phyloP scores from a whole-genome alignment of 2,888 invertebrate species.

The Diarsia dahlii region DNA sequence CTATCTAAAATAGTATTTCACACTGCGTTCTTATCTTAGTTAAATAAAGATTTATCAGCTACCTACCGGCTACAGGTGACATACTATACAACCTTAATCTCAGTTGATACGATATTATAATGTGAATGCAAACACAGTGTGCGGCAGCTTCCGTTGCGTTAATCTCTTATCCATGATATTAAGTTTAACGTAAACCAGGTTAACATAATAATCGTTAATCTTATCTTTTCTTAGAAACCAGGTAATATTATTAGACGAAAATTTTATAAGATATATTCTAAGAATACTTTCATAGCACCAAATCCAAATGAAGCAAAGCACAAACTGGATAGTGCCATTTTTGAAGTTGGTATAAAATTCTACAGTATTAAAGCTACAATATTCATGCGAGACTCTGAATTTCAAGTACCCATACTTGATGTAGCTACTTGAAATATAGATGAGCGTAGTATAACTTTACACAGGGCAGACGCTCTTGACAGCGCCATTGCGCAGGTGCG shows the following conservation, averaged over 20 bases:
- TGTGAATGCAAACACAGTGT: conserved; percentile 82
- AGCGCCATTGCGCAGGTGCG: conserved; percentile 40
- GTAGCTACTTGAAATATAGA: conserved; percentile 34
- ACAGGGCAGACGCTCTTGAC: conserved; percentile 16
- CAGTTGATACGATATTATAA: conserved; percentile 83
- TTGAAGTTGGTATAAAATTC: conserved; percentile 12
- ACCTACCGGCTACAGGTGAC: conserved; percentile 83
- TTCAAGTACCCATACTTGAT: conserved; percentile 26
- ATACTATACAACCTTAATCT: conserved; percentile 86
- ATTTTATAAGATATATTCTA: conserved; percentile 4
- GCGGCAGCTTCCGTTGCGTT: conserved; percentile 87
- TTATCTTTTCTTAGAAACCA: conserved; percentile 61
- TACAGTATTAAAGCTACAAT: conserved; percentile 6
- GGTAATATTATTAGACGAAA: conserved; percentile 41
- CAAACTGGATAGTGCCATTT: neutral
- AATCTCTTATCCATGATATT: conserved; percentile 82
- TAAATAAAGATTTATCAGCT: conserved; percentile 86
- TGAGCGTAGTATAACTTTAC: conserved; percentile 33
- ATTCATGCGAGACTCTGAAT: conserved; percentile 15
- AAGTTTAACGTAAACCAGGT: conserved; percentile 75
- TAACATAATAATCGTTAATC: conserved; percentile 75
- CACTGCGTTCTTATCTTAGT: conserved; percentile 80
- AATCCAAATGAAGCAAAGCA: neutral
- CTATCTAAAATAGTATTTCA: conserved; percentile 67
- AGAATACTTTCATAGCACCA: neutral